Evolutionary conservation across 1,140 invertebrate species (phyloP).

Genomic region (Drosophila orosa): DNA sequence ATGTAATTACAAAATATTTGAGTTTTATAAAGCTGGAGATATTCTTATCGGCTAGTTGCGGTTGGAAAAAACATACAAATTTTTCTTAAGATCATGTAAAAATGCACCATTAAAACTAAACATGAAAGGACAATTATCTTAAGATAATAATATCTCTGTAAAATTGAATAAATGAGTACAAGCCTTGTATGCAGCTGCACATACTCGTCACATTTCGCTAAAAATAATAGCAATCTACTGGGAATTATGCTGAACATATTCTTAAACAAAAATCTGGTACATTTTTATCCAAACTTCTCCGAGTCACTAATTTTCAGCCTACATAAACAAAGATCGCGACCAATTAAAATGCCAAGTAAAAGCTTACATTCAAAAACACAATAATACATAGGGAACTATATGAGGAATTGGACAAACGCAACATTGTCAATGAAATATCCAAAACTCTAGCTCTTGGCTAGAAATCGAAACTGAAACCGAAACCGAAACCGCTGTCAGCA

Average conservation of each 20-base stretch:
- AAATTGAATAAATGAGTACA: background rate
- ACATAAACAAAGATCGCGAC: background rate
- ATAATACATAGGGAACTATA: constrained; percentile 52
- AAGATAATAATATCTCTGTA: background rate
- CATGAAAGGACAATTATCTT: background rate
- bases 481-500: constrained; percentile 51
- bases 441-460: constrained; percentile 12
- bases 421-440: constrained; percentile 57
- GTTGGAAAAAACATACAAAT: background rate
- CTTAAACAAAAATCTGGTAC: background rate
- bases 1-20: background rate
- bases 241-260: background rate
- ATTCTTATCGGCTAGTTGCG: too few relatives aligned
- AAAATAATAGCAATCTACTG: background rate
- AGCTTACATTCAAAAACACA: constrained; percentile 59
- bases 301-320: background rate
- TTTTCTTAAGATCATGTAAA: background rate
- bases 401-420: constrained; percentile 48
- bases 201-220: background rate
- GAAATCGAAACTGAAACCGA: constrained; percentile 31
- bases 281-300: background rate
- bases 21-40: background rate
- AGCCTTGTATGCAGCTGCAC: too few relatives aligned
- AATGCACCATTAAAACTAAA: background rate
- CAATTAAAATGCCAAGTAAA: constrained; percentile 9